These are phyloP conservation scores for Acanthaster planci DNA, from an alignment of 35 echinoderm and acorn worm genomes.

Conservation along the genomic window DNA sequence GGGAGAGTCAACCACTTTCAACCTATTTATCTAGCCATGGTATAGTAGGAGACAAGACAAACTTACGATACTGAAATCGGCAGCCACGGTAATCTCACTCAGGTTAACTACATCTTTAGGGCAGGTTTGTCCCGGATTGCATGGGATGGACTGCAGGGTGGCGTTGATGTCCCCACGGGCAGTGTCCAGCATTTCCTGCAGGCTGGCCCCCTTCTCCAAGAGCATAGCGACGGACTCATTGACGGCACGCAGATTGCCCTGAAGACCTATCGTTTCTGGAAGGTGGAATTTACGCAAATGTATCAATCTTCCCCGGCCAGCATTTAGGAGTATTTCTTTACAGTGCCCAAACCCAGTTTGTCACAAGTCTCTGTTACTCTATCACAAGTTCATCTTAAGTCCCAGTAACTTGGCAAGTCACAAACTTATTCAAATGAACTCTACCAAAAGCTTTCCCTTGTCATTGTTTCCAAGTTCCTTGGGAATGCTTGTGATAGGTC, in stretches of 20 bases:
- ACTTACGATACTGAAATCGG: conserved; percentile 35
- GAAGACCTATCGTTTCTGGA: conserved; percentile 14
- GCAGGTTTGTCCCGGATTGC: not conserved
- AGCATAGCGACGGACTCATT: not conserved
- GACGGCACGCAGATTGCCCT: not conserved
- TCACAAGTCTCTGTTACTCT: no score
- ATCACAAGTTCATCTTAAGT: no score
- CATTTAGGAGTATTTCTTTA: no score
- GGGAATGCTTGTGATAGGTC: no score
- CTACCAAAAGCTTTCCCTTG: no score
- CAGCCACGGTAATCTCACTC: not conserved
- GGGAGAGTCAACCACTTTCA: not conserved
- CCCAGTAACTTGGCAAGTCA: no score
- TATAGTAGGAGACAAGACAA: not conserved
- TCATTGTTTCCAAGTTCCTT: no score
- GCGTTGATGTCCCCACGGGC: not conserved
- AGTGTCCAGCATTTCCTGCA: conserved; percentile 2
- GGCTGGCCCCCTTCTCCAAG: not conserved
- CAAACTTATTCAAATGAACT: no score
- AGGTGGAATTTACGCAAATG: no score
- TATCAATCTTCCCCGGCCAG: no score
- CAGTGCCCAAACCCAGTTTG: no score
- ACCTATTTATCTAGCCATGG: no score
- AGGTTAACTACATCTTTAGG: not conserved
- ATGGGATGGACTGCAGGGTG: conserved; percentile 3